Conservation (phyloP, 2,888 invertebrate species). For the Acrobasis consociella region DNA sequence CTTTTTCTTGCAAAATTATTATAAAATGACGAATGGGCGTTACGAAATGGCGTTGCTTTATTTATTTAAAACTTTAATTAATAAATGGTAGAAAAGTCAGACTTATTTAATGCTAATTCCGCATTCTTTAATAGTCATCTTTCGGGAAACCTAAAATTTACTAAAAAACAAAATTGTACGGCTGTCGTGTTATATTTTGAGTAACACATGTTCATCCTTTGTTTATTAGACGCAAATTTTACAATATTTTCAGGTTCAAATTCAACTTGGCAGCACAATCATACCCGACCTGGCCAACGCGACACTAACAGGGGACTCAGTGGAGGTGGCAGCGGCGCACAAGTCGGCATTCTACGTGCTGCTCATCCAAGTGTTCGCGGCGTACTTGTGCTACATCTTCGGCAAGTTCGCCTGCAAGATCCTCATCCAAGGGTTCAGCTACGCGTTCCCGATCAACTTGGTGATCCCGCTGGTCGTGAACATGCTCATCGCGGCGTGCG, state of each 20-base stretch:
- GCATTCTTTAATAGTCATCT: too few relatives aligned
- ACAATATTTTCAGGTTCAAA: slow-evolving; percentile 78
- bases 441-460: slow-evolving; percentile 97
- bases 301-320: slow-evolving; percentile 88
- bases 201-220: too few relatives aligned
- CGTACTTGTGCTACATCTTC: slow-evolving; percentile 95
- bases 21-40: too few relatives aligned
- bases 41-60: too few relatives aligned
- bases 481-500: slow-evolving; percentile 93
- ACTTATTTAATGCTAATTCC: too few relatives aligned
- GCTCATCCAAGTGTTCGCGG: slow-evolving; percentile 90
- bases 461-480: slow-evolving; percentile 96
- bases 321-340: slow-evolving; percentile 86
- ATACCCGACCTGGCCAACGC: slow-evolving; percentile 90
- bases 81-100: too few relatives aligned
- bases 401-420: slow-evolving; percentile 98
- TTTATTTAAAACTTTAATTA: too few relatives aligned
- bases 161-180: too few relatives aligned
- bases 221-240: too few relatives aligned
- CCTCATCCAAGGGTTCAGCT: slow-evolving; percentile 98
- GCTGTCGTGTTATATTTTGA: too few relatives aligned
- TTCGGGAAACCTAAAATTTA: too few relatives aligned
- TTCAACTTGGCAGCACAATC: slow-evolving; percentile 81
- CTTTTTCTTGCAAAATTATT: too few relatives aligned
- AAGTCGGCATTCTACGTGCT: slow-evolving; percentile 90